Base-by-base conservation (phyloP, 23 tunicate genomes). In the Styela plicata region DNA sequence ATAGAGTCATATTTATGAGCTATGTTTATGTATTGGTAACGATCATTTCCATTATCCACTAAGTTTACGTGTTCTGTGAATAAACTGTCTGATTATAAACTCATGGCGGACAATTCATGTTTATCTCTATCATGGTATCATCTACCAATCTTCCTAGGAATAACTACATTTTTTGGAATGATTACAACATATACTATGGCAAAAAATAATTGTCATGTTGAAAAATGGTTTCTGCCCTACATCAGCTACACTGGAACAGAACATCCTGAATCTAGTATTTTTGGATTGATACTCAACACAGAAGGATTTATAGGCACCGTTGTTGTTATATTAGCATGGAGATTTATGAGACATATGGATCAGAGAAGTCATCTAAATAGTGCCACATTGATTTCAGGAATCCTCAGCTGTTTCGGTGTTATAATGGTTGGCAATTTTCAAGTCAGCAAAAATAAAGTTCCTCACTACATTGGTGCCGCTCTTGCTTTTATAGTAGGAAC, bases 231-330 rank as follows among this genome's bases (percentile, higher is more conserved):
- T 35, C 69, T 91, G 7, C 97, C 97, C 0, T 91, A 86, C 82
- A 63, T 91, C 28, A 89, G 95, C 61, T 89, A 89, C 83, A 89
- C 90, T 23, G 96, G 96, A n/a, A 90, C 96, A 32, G 96, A 90
- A 65, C 80, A 86, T 76, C 96, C 96, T 2, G 96, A 90, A 63
- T 90, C 96, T 10, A 90, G 89, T 83, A 53, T 82, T 3, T 90
- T 90, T 63, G 96, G 96, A 16, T 34, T 90, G 32, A 68, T 90
- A 33, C 24, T 90, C 21, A 90, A 90, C 74, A 67, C 70, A 2
- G 96, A 89, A 80, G 95, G 95, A 35, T 89, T 89, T 31, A 33
- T 89, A 18, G 95, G 95, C 70, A 36, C 80, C 21, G 68, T 74
- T 24, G 74, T 89, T 24, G 95, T 85, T 26, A 79, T 89, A 36